Percentiles rank a stretch among this genome's conserved stretches.
These are phyloP conservation scores for Gryon sp. DNA, from an alignment of 1,140 invertebrate genomes.

Conservation along the genomic window DNA sequence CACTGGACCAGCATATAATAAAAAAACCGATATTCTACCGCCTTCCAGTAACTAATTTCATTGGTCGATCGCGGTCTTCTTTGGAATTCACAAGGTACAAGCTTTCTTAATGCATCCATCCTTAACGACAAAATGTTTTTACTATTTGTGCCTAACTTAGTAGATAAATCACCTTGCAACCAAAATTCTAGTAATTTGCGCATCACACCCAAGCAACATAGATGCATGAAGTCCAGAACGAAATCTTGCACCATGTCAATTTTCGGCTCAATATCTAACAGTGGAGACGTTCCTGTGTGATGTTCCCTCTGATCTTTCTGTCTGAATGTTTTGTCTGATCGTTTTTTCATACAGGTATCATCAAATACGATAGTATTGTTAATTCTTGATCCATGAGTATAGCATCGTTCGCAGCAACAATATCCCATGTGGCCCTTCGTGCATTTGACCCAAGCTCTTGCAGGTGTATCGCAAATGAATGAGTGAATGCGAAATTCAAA, in stretches of 20 bases:
- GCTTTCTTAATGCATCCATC: neutral
- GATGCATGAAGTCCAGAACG: conserved; percentile 28
- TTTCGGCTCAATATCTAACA: conserved; percentile 1
- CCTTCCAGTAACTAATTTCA: conserved; percentile 13
- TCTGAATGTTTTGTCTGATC: conserved; percentile 1
- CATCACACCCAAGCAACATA: neutral
- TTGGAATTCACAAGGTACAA: conserved; percentile 25
- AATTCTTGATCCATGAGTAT: neutral
- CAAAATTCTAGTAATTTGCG: conserved; percentile 18
- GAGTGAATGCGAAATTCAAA: no score
- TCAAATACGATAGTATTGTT: neutral
- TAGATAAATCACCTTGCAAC: neutral
- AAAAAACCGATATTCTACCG: conserved; percentile 19
- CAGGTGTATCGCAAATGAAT: no score
- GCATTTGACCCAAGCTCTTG: no score
- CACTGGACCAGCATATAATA: conserved; percentile 13
- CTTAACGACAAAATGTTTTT: conserved; percentile 1
- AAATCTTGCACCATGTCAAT: conserved; percentile 18
- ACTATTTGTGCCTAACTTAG: neutral
- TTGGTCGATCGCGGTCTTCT: conserved; percentile 1
- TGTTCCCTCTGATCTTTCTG: conserved; percentile 11
- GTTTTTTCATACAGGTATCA: neutral
- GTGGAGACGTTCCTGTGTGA: conserved; percentile 12
- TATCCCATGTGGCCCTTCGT: neutral
- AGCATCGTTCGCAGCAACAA: neutral